Percentiles rank a stretch among this genome's conserved stretches.
Conservation (phyloP, 1,140 invertebrate genomes). For the Orchesella cincta region DNA sequence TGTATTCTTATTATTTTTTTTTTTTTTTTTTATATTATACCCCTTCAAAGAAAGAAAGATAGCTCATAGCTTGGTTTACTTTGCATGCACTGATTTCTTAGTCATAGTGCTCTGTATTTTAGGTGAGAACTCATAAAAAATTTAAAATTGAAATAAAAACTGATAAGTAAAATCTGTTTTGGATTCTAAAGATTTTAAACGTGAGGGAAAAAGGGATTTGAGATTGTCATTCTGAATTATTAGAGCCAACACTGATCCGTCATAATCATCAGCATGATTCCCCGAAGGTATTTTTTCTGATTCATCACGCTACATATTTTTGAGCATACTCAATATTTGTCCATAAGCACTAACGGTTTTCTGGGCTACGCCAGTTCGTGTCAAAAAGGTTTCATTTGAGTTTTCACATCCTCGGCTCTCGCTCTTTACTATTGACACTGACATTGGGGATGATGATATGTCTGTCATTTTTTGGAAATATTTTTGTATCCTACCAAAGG, state of each 20-base stretch:
- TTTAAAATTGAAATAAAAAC: no score
- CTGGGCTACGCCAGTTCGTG: constrained; percentile 14
- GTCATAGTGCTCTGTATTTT: no score
- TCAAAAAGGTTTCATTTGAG: constrained; percentile 22
- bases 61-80: no score
- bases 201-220: no score
- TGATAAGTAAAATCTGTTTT: no score
- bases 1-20: constrained; percentile 1
- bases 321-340: constrained; percentile 6
- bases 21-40: no score
- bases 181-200: no score
- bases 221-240: no score
- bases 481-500: not conserved
- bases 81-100: no score
- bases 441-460: not conserved
- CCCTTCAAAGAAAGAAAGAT: no score
- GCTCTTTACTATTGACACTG: constrained; percentile 42
- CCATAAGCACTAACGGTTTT: constrained; percentile 12
- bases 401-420: constrained; percentile 13
- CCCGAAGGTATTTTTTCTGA: not conserved
- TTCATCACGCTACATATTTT: constrained; percentile 1
- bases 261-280: constrained; percentile 4
- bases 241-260: no score
- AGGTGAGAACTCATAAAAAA: no score
- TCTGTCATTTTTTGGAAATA: not conserved